Conservation (phyloP, 1,140 invertebrate genomes). For the Pseudoatta argentina region DNA sequence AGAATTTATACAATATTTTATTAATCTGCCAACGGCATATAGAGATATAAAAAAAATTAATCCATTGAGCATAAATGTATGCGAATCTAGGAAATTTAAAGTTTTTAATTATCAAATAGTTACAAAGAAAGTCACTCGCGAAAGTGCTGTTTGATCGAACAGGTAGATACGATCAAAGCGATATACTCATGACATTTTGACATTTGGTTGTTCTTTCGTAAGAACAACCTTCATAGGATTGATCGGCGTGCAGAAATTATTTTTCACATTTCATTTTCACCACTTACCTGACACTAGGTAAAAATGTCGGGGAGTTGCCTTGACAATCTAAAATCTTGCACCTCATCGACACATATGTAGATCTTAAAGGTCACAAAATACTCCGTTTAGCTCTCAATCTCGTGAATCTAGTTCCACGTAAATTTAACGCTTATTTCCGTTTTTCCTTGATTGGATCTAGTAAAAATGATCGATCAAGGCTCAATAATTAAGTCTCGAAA, state of each 20-base stretch:
- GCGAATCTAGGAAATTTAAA: no score
- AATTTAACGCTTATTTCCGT: not conserved
- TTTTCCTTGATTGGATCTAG: no score
- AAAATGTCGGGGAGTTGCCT: slow-evolving; percentile 84
- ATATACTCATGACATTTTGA: no score
- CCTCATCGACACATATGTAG: slow-evolving; percentile 85
- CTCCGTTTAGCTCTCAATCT: not conserved
- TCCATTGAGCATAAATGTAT: no score
- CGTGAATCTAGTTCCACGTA: not conserved
- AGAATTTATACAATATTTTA: no score
- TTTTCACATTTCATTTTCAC: not conserved
- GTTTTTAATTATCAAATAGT: no score
- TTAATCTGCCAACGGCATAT: no score
- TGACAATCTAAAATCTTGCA: slow-evolving; percentile 85
- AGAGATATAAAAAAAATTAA: no score
- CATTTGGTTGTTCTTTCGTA: no score
- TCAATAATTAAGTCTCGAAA: slow-evolving; percentile 2
- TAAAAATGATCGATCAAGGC: not conserved
- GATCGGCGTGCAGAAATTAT: not conserved
- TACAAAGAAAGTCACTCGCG: no score
- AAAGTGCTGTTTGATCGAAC: no score
- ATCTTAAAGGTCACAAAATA: slow-evolving; percentile 45
- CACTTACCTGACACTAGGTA: slow-evolving; percentile 83
- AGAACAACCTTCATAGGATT: not conserved
- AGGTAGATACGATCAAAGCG: no score